These are phyloP conservation scores for Drosophila ogumai DNA, from an alignment of 1,140 invertebrate species.

Conservation along the genomic window DNA sequence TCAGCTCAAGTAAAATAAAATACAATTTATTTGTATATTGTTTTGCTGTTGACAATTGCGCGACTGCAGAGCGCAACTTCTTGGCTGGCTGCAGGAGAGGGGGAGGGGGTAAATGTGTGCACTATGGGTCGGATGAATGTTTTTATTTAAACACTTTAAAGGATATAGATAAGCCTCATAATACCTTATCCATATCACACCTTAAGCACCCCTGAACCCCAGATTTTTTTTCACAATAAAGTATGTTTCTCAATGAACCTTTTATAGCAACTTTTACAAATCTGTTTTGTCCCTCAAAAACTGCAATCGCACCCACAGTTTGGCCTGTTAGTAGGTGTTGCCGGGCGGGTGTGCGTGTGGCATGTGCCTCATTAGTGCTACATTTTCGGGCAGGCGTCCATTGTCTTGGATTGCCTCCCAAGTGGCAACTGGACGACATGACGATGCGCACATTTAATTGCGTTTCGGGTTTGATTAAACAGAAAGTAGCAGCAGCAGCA, in stretches of 20 bases:
- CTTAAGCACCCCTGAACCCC: no score
- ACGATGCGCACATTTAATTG: constrained; percentile 60
- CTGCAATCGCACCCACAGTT: neutral
- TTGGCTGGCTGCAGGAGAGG: neutral
- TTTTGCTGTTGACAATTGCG: constrained; percentile 69
- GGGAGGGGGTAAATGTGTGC: neutral
- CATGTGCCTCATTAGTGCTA: constrained; percentile 64
- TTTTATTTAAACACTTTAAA: neutral
- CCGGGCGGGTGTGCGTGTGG: constrained; percentile 27
- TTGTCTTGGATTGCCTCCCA: constrained; percentile 51
- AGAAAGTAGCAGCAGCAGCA: constrained; percentile 30
- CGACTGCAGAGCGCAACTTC: constrained; percentile 33
- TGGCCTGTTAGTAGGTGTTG: neutral
- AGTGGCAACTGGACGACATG: constrained; percentile 53
- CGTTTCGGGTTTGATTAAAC: constrained; percentile 64
- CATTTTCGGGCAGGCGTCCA: constrained; percentile 39
- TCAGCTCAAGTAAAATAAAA: constrained; percentile 74
- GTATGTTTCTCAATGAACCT: no score
- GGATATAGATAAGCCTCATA: neutral
- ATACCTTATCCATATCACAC: no score
- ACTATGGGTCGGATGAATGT: neutral
- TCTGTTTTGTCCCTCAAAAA: neutral
- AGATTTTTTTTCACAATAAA: no score
- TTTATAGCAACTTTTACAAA: neutral
- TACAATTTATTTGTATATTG: constrained; percentile 75